Conservation (phyloP, 2,797 vertebrate species). For the Botia kubotai region DNA sequence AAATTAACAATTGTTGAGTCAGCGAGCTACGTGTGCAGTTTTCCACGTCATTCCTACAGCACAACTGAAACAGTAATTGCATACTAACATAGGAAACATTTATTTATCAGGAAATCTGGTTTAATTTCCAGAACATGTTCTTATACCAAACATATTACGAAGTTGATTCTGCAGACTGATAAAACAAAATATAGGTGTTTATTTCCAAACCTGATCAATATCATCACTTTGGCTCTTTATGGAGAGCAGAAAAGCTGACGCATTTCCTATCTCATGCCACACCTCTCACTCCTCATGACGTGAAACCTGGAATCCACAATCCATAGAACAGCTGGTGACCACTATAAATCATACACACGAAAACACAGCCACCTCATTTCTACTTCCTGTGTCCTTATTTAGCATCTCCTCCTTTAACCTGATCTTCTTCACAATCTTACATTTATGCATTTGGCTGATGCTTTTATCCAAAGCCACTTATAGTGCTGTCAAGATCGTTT, state of each 20-base stretch:
- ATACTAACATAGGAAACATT: background rate
- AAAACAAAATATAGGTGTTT: background rate
- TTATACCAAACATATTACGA: too few relatives aligned
- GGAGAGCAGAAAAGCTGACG: background rate
- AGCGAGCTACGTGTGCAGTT: background rate
- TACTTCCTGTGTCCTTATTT: background rate
- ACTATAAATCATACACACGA: background rate
- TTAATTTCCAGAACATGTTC: too few relatives aligned
- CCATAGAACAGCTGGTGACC: slow-evolving; percentile 1
- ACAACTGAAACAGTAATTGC: background rate
- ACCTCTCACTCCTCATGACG: background rate
- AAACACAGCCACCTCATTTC: background rate
- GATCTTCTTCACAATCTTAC: background rate
- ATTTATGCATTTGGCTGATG: background rate
- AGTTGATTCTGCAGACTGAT: too few relatives aligned
- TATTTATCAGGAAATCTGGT: background rate
- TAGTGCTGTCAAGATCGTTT: too few relatives aligned
- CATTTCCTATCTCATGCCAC: slow-evolving; percentile 33
- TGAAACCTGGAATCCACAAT: slow-evolving; percentile 7
- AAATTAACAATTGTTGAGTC: background rate
- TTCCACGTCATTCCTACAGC: background rate
- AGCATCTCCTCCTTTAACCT: background rate
- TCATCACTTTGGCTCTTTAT: background rate
- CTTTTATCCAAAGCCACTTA: too few relatives aligned
- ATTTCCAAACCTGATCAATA: background rate